Evolutionary conservation across 2,888 invertebrate species (phyloP), one percentile per base, ranked within the genome.

Genomic region (Rhabditophanes sp.): DNA sequence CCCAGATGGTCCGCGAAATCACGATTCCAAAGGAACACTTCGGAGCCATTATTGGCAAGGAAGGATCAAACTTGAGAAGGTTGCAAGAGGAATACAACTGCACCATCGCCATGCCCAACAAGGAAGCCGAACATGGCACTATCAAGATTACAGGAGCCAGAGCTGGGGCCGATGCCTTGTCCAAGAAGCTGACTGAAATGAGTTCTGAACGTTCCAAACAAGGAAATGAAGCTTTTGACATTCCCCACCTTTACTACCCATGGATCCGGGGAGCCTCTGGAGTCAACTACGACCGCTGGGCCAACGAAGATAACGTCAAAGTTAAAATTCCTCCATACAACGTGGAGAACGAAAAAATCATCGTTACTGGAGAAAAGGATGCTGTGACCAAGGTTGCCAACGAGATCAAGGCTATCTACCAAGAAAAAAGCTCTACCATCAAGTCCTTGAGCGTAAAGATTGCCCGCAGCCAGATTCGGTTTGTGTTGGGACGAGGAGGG

Each of bases 11-110:
- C 75, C 67, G 77, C 76, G 66, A 78, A 78, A 65, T 96, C 39
- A 70, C 73, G 46, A 83, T 93, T 58, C 88, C 90, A 3, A 85
- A 88, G 69, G 93, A 93, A 65, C 87, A 90, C 69, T 87, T 93
- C 70, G 78, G 85, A 56, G 81, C 79, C 74, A 81, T 96, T 60
- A 75, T 93, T 55, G 96, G n/a, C 28, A 43, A 46, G 30, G 51
- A 56, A 29, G 63, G 63, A 28, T 20, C 22, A 3, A 39, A 44
- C 20, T 42, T 93, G 46, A 79, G 78, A 54, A 84, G 88, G 20
- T 71, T 96, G 47, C 90, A 96, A 68, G 35, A 36, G 62, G 73
- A 76, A 31, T 90, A 90, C 2, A 80, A 82, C 4, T 93, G 93
- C 2, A 85, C 85, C 69, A 93, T 96, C 56, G 78, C 75, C 56